phyloP scores from a whole-genome alignment of 1,140 invertebrate genomes.

The Ceratina japonica region DNA sequence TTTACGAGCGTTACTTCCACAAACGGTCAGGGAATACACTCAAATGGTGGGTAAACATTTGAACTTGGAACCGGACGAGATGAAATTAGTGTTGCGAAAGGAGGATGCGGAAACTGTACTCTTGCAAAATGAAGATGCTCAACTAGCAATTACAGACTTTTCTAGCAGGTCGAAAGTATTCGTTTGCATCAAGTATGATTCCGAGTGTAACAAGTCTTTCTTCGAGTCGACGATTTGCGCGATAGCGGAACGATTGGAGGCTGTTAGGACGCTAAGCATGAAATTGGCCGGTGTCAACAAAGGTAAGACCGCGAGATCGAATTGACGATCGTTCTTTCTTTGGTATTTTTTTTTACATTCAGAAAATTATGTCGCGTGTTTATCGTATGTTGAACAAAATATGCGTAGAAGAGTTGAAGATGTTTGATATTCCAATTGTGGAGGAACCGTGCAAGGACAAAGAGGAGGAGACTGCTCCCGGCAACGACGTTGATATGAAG shows the following conservation, averaged over 20 bases:
- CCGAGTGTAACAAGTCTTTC: conserved; percentile 69
- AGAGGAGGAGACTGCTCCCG: too few relatives aligned
- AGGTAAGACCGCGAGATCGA: conserved; percentile 68
- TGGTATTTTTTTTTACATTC: too few relatives aligned
- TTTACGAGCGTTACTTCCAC: conserved; percentile 81
- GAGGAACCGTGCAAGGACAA: too few relatives aligned
- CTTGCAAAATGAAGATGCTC: conserved; percentile 78
- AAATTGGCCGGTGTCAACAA: conserved; percentile 82
- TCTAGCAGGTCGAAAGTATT: conserved; percentile 80
- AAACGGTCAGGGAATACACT: conserved; percentile 83
- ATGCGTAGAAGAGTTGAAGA: conserved; percentile 77
- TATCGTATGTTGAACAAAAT: not conserved
- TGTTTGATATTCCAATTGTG: too few relatives aligned
- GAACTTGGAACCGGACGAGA: conserved; percentile 75
- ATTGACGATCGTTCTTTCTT: not conserved
- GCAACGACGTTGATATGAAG: too few relatives aligned
- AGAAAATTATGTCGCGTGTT: not conserved
- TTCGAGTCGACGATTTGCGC: conserved; percentile 73
- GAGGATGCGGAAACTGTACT: conserved; percentile 78
- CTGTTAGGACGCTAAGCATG: conserved; percentile 83
- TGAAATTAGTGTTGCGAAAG: conserved; percentile 80
- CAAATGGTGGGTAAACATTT: conserved; percentile 79
- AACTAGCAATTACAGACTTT: conserved; percentile 79
- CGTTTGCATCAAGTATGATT: conserved; percentile 63
- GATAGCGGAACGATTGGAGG: conserved; percentile 80